A percentile compares a stretch with the other conserved stretches of the same genome.
Conservation (phyloP, 1,140 invertebrate genomes). For the Hormaphis cornu region DNA sequence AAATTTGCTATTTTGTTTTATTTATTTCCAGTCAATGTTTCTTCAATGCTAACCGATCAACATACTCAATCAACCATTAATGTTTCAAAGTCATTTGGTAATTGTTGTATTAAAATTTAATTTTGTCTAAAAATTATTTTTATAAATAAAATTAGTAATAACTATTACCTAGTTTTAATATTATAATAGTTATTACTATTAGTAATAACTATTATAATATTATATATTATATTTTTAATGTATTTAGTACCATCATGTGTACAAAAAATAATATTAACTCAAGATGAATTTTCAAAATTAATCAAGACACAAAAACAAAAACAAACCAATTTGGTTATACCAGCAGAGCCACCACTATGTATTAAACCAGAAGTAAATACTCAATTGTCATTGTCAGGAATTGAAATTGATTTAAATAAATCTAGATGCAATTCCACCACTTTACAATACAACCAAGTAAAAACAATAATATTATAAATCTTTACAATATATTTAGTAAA, state of each 20-base stretch:
- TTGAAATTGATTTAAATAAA: slow-evolving; percentile 1
- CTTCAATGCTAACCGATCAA: slow-evolving; percentile 21
- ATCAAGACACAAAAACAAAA: not conserved
- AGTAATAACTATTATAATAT: not conserved
- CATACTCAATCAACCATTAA: not conserved
- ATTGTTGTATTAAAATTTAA: not conserved
- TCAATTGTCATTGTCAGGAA: not conserved
- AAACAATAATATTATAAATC: not conserved
- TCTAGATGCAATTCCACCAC: not conserved
- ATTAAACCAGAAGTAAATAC: slow-evolving; percentile 9
- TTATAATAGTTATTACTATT: not conserved
- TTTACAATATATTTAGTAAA: slow-evolving; percentile 8
- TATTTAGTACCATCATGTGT: not conserved
- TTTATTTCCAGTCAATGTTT: slow-evolving; percentile 23
- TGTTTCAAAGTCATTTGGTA: slow-evolving; percentile 9
- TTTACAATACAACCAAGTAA: not conserved
- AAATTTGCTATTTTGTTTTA: not conserved
- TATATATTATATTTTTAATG: not conserved
- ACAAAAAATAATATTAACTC: slow-evolving; percentile 1
- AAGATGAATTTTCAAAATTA: slow-evolving; percentile 24
- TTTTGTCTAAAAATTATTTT: too few relatives aligned
- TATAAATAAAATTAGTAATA: not conserved
- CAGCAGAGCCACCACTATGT: not conserved
- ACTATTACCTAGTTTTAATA: not conserved
- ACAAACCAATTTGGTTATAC: not conserved